Evolutionary conservation across 2,113 vertebrate species (phyloP), one percentile per base, ranked within the genome.

Genomic region (Cyphomyrus plagiostoma): DNA sequence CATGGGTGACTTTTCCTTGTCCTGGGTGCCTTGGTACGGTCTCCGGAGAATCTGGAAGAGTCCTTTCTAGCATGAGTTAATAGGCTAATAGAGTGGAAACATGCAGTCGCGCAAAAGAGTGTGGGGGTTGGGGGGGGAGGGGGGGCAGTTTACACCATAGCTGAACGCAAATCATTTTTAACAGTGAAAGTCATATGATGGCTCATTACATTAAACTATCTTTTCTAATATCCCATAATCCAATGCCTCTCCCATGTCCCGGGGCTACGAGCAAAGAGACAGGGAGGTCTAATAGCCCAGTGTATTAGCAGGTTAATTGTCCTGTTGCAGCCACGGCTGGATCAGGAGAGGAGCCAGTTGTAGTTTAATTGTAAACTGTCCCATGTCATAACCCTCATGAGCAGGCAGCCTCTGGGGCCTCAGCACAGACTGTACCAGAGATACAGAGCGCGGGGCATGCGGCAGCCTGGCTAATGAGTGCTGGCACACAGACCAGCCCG

Each of bases 231-330:
- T 93, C 93, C 88, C 91, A 91, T 95, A 94, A 95, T 95, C 92
- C 94, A 92, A 92, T 91, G 92, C 93, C 92, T 95, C 94, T 94
- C 91, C 92, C 53, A 89, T 92, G 94, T 94, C 93, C 94, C 92
- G 74, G 89, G 89, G 93, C 93, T 70, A 91, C 91, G 90, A 74
- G 89, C 89, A 89, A 89, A 58, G 91, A 92, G 89, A 91, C 89
- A 91, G 77, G 89, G 88, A 56, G 86, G 45, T 39, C 88, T 85
- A 90, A 90, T 62, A 90, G 90, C 89, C 90, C 89, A 93, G 91
- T 95, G 93, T 93, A 91, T 95, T 94, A 92, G 91, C 91, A 94
- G 94, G 93, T 96, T 95, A 95, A 95, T 94, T 95, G 95, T 90
- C 93, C 92, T 89, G 82, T 91, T 92, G 91, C 93, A 91, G 90